phyloP scores from a whole-genome alignment of 2,888 invertebrate genomes.

The Notodonta dromedarius region DNA sequence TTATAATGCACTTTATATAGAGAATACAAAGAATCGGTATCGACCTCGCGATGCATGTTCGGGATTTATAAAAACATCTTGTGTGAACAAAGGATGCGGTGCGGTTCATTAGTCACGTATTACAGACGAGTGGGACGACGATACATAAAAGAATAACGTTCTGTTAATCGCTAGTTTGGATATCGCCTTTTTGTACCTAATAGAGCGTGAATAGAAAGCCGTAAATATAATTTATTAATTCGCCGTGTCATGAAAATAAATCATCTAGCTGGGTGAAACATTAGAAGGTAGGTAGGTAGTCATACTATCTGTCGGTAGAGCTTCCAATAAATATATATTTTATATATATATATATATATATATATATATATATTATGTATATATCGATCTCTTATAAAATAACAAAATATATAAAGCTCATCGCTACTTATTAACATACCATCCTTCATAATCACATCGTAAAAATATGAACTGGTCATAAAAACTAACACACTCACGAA shows the following conservation, averaged over 20 bases:
- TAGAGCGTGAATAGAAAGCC: conserved; percentile 46
- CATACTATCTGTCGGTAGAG: no score
- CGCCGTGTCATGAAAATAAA: conserved; percentile 35
- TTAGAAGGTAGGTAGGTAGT: no score
- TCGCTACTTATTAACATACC: no score
- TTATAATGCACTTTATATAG: conserved; percentile 75
- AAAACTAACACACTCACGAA: conserved; percentile 19
- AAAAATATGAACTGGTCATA: conserved; percentile 40
- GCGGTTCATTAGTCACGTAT: conserved; percentile 79
- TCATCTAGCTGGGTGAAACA: conserved; percentile 11
- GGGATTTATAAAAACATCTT: conserved; percentile 60
- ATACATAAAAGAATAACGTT: conserved; percentile 48
- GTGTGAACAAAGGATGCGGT: conserved; percentile 55
- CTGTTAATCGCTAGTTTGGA: conserved; percentile 40
- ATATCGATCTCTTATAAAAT: no score
- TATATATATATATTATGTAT: no score
- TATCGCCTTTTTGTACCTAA: conserved; percentile 46
- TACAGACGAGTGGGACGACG: conserved; percentile 46
- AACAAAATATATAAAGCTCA: no score
- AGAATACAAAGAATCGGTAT: conserved; percentile 67
- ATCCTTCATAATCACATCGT: conserved; percentile 3
- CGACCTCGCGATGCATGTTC: conserved; percentile 53
- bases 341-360: no score
- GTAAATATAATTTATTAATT: conserved; percentile 39
- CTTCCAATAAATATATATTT: no score